Conservation (phyloP, 2,113 vertebrate genomes). For the Psilopsiagon aymara region DNA sequence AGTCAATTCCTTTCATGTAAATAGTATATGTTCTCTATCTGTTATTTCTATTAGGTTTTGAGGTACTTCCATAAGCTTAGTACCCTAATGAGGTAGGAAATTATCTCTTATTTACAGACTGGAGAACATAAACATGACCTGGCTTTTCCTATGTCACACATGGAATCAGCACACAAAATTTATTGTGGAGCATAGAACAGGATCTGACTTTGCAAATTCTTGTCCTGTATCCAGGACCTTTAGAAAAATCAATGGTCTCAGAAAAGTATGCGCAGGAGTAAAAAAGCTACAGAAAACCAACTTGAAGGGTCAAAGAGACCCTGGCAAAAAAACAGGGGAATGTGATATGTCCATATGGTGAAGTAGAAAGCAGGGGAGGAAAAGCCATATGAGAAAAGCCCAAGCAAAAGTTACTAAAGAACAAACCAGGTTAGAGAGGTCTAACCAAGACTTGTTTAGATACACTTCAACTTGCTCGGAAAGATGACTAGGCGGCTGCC, state of each 20-base stretch:
- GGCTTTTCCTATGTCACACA: neutral
- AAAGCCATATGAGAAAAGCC: neutral
- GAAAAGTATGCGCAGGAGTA: neutral
- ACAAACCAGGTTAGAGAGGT: neutral
- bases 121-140: neutral
- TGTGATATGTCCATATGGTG: neutral
- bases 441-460: neutral
- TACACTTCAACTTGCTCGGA: neutral
- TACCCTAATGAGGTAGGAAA: neutral
- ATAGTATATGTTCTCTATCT: neutral
- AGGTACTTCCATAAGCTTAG: neutral
- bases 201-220: neutral
- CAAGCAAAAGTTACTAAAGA: neutral
- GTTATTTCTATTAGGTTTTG: constrained; percentile 21
- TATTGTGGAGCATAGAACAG: neutral
- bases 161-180: neutral
- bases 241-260: neutral
- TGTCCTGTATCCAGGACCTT: neutral
- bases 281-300: neutral
- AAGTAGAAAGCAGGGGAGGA: neutral
- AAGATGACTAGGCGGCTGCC: neutral
- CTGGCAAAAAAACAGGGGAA: neutral
- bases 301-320: neutral
- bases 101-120: neutral
- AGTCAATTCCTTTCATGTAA: constrained; percentile 11